phyloP scores from a whole-genome alignment of 2,113 vertebrate species.

The Micronisus gabar region DNA sequence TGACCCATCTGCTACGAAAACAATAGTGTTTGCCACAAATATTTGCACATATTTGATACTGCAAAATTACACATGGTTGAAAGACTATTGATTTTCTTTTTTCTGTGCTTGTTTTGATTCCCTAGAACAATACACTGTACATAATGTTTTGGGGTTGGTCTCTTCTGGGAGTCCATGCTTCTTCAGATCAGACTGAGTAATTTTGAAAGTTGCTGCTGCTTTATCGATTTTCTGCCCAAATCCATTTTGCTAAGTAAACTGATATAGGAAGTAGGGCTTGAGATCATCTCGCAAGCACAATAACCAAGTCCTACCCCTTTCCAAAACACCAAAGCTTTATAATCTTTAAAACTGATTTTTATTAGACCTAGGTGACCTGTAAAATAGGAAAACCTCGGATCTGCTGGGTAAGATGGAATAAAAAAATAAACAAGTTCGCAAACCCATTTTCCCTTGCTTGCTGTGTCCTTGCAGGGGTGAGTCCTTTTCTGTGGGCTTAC shows the following conservation, averaged over 20 bases:
- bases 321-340: background rate
- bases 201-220: conserved; percentile 32
- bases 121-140: background rate
- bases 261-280: background rate
- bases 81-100: conserved; percentile 28
- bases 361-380: conserved; percentile 26
- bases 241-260: conserved; percentile 44
- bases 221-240: conserved; percentile 48
- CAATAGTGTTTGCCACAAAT: background rate
- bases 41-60: conserved; percentile 23
- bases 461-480: rapidly evolving
- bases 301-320: background rate
- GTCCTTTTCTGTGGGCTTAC: background rate
- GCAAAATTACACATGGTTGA: background rate
- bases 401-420: conserved; percentile 20
- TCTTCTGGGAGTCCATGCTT: background rate
- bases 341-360: conserved; percentile 11
- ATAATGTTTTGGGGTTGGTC: background rate
- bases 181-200: conserved; percentile 16
- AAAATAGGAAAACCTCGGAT: background rate
- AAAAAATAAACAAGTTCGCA: background rate
- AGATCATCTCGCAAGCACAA: background rate
- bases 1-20: background rate
- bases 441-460: background rate
- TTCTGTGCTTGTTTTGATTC: conserved; percentile 20